phyloP scores from a whole-genome alignment of 2,888 invertebrate genomes.

The Tyria jacobaeae region DNA sequence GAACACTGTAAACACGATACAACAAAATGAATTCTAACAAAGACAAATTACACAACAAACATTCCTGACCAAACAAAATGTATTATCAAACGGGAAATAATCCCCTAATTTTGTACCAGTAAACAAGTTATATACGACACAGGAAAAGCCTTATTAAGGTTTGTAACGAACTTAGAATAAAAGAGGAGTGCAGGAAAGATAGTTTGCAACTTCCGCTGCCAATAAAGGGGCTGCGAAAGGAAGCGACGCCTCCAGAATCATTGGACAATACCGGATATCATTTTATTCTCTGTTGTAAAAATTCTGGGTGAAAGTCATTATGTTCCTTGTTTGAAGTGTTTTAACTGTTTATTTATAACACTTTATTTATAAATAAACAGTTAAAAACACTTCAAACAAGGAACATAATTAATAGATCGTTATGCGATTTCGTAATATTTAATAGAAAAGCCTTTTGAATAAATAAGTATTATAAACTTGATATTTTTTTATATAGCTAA shows the following conservation, averaged over 20 bases:
- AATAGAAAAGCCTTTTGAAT: too few relatives aligned
- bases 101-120: conserved; percentile 5
- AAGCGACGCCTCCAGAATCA: background rate
- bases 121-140: conserved; percentile 5
- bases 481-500: too few relatives aligned
- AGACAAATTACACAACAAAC: conserved; percentile 17
- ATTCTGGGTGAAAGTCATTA: background rate
- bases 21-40: conserved; percentile 5
- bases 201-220: conserved; percentile 29
- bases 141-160: conserved; percentile 22
- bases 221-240: conserved; percentile 17
- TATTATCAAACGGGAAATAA: conserved; percentile 9
- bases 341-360: too few relatives aligned
- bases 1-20: conserved; percentile 2
- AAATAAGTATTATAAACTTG: too few relatives aligned
- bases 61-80: conserved; percentile 11
- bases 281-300: conserved; percentile 2
- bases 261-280: conserved; percentile 21
- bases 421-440: too few relatives aligned
- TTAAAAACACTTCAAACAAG: too few relatives aligned
- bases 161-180: conserved; percentile 34
- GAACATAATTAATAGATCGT: too few relatives aligned
- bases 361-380: too few relatives aligned
- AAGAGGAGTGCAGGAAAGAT: conserved; percentile 23
- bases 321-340: background rate